Conservation (phyloP, 1,140 invertebrate species). For the Idris sp. region DNA sequence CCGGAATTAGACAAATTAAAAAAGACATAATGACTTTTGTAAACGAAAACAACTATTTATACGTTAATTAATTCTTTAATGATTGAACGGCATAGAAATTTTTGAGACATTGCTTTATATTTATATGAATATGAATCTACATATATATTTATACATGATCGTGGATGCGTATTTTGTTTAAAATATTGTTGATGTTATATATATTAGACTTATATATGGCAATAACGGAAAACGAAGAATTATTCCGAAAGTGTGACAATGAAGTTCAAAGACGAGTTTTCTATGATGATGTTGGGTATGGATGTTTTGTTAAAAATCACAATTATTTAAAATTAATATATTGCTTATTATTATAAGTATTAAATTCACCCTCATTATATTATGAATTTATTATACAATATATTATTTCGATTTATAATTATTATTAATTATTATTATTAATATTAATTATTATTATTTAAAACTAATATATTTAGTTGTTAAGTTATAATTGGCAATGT, state of each 20-base stretch:
- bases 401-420: too few relatives aligned
- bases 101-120: constrained; percentile 62
- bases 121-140: constrained; percentile 61
- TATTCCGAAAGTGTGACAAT: constrained; percentile 65
- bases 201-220: constrained; percentile 61
- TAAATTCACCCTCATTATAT: constrained; percentile 66
- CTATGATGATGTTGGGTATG: constrained; percentile 67
- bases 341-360: constrained; percentile 67
- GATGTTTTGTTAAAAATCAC: constrained; percentile 75
- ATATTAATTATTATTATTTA: constrained; percentile 74
- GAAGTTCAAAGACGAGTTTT: constrained; percentile 69
- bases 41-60: constrained; percentile 50
- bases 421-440: constrained; percentile 67
- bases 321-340: constrained; percentile 78
- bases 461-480: constrained; percentile 74
- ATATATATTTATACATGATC: constrained; percentile 62
- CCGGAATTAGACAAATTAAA: constrained; percentile 32
- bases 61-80: constrained; percentile 55
- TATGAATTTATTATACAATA: constrained; percentile 66
- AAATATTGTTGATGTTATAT: constrained; percentile 64
- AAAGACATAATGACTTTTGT: constrained; percentile 36
- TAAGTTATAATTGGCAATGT: constrained; percentile 67
- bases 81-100: constrained; percentile 58
- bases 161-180: constrained; percentile 65
- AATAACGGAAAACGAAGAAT: constrained; percentile 59